phyloP scores from a whole-genome alignment of 2,113 vertebrate species.

The Apodemus sylvaticus region DNA sequence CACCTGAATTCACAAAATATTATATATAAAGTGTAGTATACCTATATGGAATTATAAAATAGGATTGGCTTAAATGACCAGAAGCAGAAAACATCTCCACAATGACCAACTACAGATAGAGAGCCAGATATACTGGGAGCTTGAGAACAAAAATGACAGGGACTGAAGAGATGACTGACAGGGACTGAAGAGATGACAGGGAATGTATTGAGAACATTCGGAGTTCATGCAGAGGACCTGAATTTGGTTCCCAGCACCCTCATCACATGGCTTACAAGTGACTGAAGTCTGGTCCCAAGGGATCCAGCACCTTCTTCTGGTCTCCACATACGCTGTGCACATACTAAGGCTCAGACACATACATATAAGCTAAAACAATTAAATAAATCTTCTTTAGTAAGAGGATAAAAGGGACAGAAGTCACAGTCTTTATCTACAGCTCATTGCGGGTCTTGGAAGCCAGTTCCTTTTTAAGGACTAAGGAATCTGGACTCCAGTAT shows the following conservation, averaged over 20 bases:
- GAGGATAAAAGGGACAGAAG: neutral
- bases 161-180: neutral
- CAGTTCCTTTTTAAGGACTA: neutral
- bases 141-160: neutral
- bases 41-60: neutral
- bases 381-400: neutral
- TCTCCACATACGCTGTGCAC: too few species aligned
- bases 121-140: neutral
- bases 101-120: neutral
- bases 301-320: neutral
- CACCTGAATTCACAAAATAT: neutral
- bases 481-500: neutral
- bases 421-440: neutral
- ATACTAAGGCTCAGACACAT: neutral
- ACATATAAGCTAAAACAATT: neutral
- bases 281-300: neutral
- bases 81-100: too few species aligned
- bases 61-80: neutral
- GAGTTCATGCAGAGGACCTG: neutral
- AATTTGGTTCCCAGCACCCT: neutral
- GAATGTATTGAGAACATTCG: neutral
- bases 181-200: neutral
- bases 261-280: neutral
- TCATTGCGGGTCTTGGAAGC: accelerated
- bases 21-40: neutral